Evolutionary conservation across 2,113 vertebrate genomes (phyloP), one percentile per base, ranked within the genome.

Genomic region (Tachuris rubrigastra): DNA sequence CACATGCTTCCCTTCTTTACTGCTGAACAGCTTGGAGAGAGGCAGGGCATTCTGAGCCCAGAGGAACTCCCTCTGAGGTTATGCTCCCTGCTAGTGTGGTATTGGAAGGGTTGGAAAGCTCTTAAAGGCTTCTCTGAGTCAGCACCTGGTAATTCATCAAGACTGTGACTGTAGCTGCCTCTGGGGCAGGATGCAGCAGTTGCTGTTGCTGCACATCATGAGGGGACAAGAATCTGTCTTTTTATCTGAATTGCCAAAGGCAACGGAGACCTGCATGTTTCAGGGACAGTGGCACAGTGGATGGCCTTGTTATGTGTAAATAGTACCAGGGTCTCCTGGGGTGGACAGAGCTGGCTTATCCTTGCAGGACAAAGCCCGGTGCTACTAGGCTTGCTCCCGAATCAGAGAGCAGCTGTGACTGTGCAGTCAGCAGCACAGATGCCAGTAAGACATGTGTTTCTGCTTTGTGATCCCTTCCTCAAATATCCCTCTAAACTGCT

Each of bases 201-300:
- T 5, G 8, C 49, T 46, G 3, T 20, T 3, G 16, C 41, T 83
- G 62, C 20, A 5, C 14, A 5, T 14, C 41, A 19, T 72, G 24
- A 69, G 23, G 6, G 42, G 56, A 4, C 1, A 27, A 42, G 46
- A 63, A 6, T 39, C 30, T n/a, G 23, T 9, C 4, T 52, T 9
- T 52, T 20, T 19, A 9, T 39, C 42, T 19, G 21, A 53, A 53
- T 37, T 24, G 47, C 41, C 47, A 17, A 55, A 53, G 60, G 69
- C 47, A 58, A 17, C 0, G 0, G 27, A 71, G 65, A 17, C 11
- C 25, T 46, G 44, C 22, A 5, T 0, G 0, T 37, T 59, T 42
- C 12, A 5, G 28, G 30, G 15, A 4, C 37, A 56, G 46, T 4
- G 17, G 13, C 11, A 20, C 31, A 19, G 5, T 46, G 41, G 63